Conservation (phyloP, 2,797 vertebrate species). For the Spinus pinus region DNA sequence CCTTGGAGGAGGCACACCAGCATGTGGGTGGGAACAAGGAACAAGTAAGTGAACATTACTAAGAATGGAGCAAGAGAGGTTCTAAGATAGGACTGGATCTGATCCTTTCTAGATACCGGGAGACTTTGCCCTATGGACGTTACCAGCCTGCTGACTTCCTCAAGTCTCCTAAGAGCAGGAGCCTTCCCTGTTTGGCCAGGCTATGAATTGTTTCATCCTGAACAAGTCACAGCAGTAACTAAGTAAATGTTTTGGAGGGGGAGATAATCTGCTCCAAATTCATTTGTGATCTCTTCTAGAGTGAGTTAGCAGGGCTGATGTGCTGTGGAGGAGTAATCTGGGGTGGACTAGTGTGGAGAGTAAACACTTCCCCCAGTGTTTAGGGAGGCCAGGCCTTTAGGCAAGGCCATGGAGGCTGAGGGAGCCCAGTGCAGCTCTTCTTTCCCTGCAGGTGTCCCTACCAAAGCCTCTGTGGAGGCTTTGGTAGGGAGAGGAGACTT, state of each 20-base stretch:
- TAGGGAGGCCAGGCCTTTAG: neutral
- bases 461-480: neutral
- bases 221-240: neutral
- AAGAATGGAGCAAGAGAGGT: neutral
- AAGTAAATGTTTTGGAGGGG: neutral
- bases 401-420: neutral
- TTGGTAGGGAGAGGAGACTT: neutral
- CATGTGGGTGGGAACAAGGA: neutral
- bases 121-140: neutral
- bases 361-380: neutral
- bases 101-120: neutral
- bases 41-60: neutral
- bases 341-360: neutral
- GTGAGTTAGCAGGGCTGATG: neutral
- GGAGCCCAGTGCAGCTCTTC: neutral
- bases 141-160: neutral
- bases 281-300: neutral
- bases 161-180: neutral
- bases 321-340: neutral
- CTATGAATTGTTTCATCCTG: neutral
- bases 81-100: neutral
- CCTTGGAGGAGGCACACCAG: neutral
- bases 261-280: neutral
- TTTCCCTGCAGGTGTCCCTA: neutral
- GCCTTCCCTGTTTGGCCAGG: neutral